Conservation (phyloP, 2,113 vertebrate species). For the Tympanuchus pallidicinctus region DNA sequence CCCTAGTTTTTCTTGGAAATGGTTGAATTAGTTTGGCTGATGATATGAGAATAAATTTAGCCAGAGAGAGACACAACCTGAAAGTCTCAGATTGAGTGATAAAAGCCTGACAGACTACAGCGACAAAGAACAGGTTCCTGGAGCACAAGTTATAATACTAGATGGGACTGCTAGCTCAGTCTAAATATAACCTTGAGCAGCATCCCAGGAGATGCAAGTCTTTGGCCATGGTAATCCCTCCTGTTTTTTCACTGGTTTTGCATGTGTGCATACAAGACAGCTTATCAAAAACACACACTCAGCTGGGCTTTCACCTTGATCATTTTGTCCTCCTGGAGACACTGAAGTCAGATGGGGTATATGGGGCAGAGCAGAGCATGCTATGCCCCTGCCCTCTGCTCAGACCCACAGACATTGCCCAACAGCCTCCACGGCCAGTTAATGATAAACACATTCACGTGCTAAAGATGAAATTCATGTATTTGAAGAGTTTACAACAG, state of each 20-base stretch:
- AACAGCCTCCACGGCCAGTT: background rate
- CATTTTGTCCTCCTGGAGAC: background rate
- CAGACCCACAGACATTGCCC: rapidly evolving
- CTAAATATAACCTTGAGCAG: constrained; percentile 59
- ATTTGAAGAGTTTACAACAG: constrained; percentile 1
- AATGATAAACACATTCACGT: background rate
- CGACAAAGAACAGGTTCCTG: constrained; percentile 47
- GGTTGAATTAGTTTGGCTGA: constrained; percentile 52
- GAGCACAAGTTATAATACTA: constrained; percentile 24
- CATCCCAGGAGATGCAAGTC: constrained; percentile 30
- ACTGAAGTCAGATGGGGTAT: background rate
- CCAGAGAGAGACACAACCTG: constrained; percentile 39
- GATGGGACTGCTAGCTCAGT: constrained; percentile 1
- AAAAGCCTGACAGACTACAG: constrained; percentile 57
- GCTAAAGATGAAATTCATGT: background rate
- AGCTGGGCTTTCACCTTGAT: background rate
- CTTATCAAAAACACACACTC: constrained; percentile 15
- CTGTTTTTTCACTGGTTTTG: constrained; percentile 51
- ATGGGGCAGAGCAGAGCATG: background rate
- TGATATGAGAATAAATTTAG: constrained; percentile 51
- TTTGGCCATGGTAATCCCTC: constrained; percentile 15
- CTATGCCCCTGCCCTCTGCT: background rate
- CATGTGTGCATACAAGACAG: background rate
- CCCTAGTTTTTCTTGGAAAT: constrained; percentile 36
- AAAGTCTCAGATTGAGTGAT: constrained; percentile 64